phyloP scores from a whole-genome alignment of 2,113 vertebrate genomes.

The Anseranas semipalmata region DNA sequence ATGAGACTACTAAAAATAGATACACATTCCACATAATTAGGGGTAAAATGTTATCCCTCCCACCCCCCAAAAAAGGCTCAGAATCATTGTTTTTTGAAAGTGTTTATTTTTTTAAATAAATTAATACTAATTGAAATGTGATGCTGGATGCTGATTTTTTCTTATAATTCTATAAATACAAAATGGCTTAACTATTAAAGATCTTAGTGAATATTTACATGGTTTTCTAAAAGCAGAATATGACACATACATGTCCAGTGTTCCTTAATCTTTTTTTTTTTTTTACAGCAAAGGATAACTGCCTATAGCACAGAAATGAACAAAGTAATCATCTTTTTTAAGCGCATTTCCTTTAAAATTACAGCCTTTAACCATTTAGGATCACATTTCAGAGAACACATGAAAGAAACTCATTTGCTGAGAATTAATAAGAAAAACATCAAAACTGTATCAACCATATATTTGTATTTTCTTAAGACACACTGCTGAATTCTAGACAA shows the following conservation, averaged over 20 bases:
- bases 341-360: background rate
- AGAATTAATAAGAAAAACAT: conserved; percentile 28
- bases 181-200: background rate
- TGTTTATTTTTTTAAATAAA: background rate
- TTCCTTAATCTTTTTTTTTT: background rate
- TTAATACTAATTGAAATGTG: background rate
- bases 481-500: background rate
- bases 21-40: background rate
- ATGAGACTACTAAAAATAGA: background rate
- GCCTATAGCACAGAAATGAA: background rate
- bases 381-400: background rate
- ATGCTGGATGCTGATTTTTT: background rate
- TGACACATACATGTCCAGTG: background rate
- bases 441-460: background rate
- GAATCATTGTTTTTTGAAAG: background rate
- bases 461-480: background rate
- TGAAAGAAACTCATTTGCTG: background rate
- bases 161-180: background rate
- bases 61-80: background rate
- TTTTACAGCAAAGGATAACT: background rate
- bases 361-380: background rate
- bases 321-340: background rate
- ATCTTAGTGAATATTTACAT: background rate
- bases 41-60: background rate
- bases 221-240: background rate